Percentiles rank a stretch among this genome's conserved stretches.
Conservation (phyloP, 2,113 vertebrate genomes). For the Tursiops truncatus region DNA sequence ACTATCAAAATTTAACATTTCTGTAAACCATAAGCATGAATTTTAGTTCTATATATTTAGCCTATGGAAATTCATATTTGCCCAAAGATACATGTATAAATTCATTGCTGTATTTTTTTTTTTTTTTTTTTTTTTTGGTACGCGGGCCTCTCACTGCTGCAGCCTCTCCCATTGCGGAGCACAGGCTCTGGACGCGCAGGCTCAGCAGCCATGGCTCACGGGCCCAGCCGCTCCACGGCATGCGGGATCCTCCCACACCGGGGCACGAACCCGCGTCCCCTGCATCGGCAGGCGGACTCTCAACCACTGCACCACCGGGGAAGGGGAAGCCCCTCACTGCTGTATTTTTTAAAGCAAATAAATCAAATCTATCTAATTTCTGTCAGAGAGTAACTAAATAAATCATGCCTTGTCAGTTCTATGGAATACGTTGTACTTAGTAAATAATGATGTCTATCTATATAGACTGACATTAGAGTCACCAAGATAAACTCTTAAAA, state of each 20-base stretch:
- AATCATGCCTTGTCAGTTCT: neutral
- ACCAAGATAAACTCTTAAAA: constrained; percentile 10
- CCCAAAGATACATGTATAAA: neutral
- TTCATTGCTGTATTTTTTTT: neutral
- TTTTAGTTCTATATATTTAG: neutral
- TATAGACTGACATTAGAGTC: neutral
- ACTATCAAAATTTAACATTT: constrained; percentile 5
- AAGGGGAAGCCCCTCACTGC: neutral
- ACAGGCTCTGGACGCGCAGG: too few relatives aligned
- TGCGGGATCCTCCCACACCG: too few relatives aligned
- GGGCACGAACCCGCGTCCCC: too few relatives aligned
- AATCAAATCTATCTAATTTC: constrained; percentile 10
- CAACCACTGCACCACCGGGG: too few relatives aligned
- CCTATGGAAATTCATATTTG: neutral
- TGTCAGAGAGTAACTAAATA: neutral
- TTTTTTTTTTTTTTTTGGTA: neutral
- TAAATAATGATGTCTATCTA: neutral
- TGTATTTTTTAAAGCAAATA: constrained; percentile 12
- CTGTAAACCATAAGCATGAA: neutral
- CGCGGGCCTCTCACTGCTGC: too few relatives aligned
- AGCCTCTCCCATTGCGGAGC: too few relatives aligned
- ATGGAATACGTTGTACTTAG: neutral
- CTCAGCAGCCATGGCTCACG: too few relatives aligned
- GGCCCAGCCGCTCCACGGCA: too few relatives aligned
- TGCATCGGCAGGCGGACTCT: too few relatives aligned